Evolutionary conservation across 92 coral and sea anemone species (phyloP).

Genomic region (Nematostella vectensis): DNA sequence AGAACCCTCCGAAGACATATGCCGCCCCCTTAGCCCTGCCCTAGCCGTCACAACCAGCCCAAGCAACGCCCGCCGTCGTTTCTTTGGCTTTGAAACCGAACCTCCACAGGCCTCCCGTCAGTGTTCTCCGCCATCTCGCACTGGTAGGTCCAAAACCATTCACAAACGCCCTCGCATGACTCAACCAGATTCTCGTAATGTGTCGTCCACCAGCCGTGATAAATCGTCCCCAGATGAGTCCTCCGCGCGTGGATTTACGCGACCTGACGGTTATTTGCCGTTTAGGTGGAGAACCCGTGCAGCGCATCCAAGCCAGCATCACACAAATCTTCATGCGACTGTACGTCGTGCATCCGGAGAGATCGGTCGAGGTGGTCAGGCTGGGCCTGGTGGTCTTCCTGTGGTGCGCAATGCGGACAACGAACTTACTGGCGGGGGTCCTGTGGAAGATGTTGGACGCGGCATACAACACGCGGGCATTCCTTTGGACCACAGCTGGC

Average conservation of each 20-base stretch:
- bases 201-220: slow-evolving; percentile 20
- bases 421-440: slow-evolving; percentile 14
- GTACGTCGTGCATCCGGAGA: slow-evolving; percentile 48
- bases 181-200: slow-evolving; percentile 17
- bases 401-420: slow-evolving; percentile 22
- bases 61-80: slow-evolving; percentile 27
- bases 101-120: slow-evolving; percentile 8
- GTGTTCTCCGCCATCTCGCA: slow-evolving; percentile 10
- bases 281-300: slow-evolving; percentile 61
- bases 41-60: slow-evolving; percentile 17
- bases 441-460: slow-evolving; percentile 5
- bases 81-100: slow-evolving; percentile 8
- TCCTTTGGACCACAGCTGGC: no score
- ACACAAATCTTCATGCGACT: slow-evolving; percentile 25
- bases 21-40: slow-evolving; percentile 7
- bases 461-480: neutral
- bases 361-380: slow-evolving; percentile 53
- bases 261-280: slow-evolving; percentile 80
- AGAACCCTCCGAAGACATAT: slow-evolving; percentile 35
- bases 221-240: slow-evolving; percentile 12
- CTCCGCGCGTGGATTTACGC: slow-evolving; percentile 40
- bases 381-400: slow-evolving; percentile 43
- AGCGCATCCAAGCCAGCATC: slow-evolving; percentile 28
- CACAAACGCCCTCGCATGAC: slow-evolving; percentile 12
- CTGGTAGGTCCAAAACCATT: slow-evolving; percentile 43